phyloP scores from a whole-genome alignment of 2,888 invertebrate species.

The Cremastinae sp. region DNA sequence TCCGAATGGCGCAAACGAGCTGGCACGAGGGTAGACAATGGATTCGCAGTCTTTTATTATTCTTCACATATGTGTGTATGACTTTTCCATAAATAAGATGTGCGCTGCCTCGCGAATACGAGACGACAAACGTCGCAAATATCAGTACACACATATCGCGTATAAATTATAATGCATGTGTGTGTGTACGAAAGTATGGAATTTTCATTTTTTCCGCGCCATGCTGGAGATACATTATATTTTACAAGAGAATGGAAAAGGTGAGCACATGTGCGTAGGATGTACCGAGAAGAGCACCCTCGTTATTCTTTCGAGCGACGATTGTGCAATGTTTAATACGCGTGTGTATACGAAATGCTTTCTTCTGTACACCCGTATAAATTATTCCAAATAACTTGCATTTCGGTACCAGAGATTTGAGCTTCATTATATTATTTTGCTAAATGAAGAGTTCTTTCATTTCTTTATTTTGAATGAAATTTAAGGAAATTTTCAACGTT shows the following conservation, averaged over 20 bases:
- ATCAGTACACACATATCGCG: neutral
- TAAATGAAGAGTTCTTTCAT: too few relatives aligned
- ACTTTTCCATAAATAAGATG: constrained; percentile 46
- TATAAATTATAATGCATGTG: constrained; percentile 6
- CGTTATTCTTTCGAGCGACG: constrained; percentile 27
- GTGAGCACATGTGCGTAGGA: constrained; percentile 52
- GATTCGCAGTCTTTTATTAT: constrained; percentile 28
- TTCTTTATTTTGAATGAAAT: too few relatives aligned
- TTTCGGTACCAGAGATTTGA: too few relatives aligned
- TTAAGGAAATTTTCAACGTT: too few relatives aligned
- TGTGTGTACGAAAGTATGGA: constrained; percentile 1
- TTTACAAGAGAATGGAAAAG: constrained; percentile 32
- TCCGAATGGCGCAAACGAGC: constrained; percentile 20
- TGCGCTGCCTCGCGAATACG: constrained; percentile 39
- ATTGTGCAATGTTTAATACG: constrained; percentile 71
- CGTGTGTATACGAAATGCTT: constrained; percentile 59
- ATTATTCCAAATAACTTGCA: too few relatives aligned
- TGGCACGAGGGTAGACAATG: constrained; percentile 43
- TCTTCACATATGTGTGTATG: constrained; percentile 22
- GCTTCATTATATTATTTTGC: too few relatives aligned
- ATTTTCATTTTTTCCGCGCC: constrained; percentile 17
- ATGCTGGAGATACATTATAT: constrained; percentile 19
- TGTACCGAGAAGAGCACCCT: constrained; percentile 15
- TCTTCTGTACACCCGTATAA: neutral
- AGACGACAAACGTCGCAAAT: constrained; percentile 25